Base-by-base conservation (phyloP, 1,140 invertebrate genomes). In the Pseudobourletiella spinata region DNA sequence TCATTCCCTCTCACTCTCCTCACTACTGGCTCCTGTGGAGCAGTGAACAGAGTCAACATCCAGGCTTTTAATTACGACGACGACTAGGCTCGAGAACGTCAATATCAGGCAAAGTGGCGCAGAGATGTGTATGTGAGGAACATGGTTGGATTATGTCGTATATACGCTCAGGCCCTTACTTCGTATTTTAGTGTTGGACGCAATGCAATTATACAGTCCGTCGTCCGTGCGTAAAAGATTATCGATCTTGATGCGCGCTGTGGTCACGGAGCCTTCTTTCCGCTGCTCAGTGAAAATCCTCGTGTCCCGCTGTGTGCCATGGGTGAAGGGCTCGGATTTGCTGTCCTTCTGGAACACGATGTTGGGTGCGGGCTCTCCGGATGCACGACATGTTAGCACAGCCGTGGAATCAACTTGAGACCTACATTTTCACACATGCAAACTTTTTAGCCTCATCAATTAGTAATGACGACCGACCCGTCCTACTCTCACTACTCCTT, bases 131-230 rank as follows among this genome's bases (percentile, higher is more conserved):
- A n/a, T n/a, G n/a, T n/a, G n/a, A n/a, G n/a, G n/a, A n/a, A n/a
- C n/a, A n/a, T n/a, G n/a, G n/a, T n/a, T n/a, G n/a, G n/a, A n/a
- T n/a, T n/a, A n/a, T n/a, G n/a, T n/a, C n/a, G n/a, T n/a, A n/a
- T n/a, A n/a, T n/a, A n/a, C n/a, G n/a, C n/a, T n/a, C n/a, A n/a
- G n/a, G n/a, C n/a, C n/a, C 63, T 56, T 62, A 69, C 61, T 66
- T 57, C 54, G 29, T 16, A 57, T 67, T 35, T 64, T 39, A 14
- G 82, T 81, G 70, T 94, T 95, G 59, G 79, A 77, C 0, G 89
- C 90, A 35, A 88, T 81, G 71, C 91, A 95, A 70, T 86, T 88
- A 74, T 95, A 95, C 1, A 94, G 74, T 1, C 91, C 92, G 76
- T 94, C 91, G 74, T 95, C 87, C 1, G 78, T 43, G 11, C 65